phyloP scores from a whole-genome alignment of 1,140 invertebrate genomes.

The Nasonia longicornis region DNA sequence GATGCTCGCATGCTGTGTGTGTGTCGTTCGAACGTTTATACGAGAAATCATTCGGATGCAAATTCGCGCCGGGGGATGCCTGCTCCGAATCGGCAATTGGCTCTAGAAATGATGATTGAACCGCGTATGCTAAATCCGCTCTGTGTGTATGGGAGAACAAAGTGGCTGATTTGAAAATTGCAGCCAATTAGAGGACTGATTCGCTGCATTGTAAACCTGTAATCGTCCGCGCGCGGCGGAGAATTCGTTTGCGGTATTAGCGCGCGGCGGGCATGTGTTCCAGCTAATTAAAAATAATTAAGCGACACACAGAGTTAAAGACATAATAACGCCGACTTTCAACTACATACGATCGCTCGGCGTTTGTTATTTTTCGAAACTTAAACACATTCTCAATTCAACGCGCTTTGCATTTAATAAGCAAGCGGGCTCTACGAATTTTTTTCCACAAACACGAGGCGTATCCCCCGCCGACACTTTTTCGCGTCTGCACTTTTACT shows the following conservation, averaged over 20 bases:
- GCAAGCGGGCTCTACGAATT: not conserved
- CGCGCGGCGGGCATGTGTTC: not conserved
- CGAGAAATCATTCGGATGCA: not conserved
- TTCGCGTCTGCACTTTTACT: constrained; percentile 14
- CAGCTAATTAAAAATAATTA: not conserved
- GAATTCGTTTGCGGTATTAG: not conserved
- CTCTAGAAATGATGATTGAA: no score
- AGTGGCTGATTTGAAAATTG: not conserved
- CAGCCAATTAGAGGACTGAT: not conserved
- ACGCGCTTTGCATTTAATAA: not conserved
- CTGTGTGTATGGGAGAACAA: not conserved
- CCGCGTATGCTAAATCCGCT: not conserved
- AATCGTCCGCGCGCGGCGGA: not conserved
- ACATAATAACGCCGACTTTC: no score
- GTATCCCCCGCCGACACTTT: constrained; percentile 8
- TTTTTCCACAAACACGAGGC: not conserved
- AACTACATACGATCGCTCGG: no score
- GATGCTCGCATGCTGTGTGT: not conserved
- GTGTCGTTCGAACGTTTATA: not conserved
- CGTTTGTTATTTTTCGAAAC: no score
- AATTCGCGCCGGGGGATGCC: not conserved
- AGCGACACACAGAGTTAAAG: not conserved
- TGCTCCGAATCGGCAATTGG: no score
- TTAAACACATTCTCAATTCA: not conserved
- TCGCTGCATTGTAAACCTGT: not conserved